Conservation (phyloP, 2,888 invertebrate species). For the Margaritifera margaritifera region DNA sequence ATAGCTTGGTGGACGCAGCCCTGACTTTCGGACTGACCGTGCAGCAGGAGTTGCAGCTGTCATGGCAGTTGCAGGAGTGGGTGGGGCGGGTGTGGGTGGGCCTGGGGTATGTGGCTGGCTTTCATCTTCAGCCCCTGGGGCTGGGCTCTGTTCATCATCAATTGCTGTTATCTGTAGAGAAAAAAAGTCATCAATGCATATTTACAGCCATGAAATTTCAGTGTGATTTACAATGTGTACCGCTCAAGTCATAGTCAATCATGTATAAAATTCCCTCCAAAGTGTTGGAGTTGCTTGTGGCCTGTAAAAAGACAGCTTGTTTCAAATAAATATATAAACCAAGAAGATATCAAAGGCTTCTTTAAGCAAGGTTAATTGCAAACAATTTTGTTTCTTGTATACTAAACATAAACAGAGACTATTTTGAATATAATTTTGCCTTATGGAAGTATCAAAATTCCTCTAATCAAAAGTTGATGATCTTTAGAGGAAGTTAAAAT, state of each 20-base stretch:
- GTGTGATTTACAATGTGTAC: background rate
- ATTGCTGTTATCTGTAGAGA: conserved; percentile 48
- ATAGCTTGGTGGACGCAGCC: conserved; percentile 64
- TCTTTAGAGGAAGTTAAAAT: too few relatives aligned
- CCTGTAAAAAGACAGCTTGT: too few relatives aligned
- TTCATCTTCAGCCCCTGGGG: conserved; percentile 4
- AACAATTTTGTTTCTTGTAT: too few relatives aligned
- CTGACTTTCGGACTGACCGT: conserved; percentile 49
- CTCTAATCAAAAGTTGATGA: too few relatives aligned
- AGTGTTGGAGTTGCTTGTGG: too few relatives aligned
- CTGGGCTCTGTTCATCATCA: conserved; percentile 37
- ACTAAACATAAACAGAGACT: too few relatives aligned
- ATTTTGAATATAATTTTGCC: too few relatives aligned
- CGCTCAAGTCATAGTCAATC: background rate
- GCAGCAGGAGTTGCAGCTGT: conserved; percentile 41
- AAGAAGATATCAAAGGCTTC: too few relatives aligned
- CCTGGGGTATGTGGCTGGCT: background rate
- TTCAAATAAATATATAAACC: too few relatives aligned
- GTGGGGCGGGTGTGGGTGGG: conserved; percentile 16
- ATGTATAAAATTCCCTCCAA: background rate
- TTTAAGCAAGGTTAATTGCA: too few relatives aligned
- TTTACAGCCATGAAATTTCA: background rate
- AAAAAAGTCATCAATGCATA: background rate
- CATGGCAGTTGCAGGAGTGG: conserved; percentile 18
- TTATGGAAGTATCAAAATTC: too few relatives aligned